A percentile compares a stretch with the other conserved stretches of the same genome.
These are phyloP conservation scores for Chlorodrepanis virens DNA, from an alignment of 2,113 vertebrate species.

Conservation along the genomic window DNA sequence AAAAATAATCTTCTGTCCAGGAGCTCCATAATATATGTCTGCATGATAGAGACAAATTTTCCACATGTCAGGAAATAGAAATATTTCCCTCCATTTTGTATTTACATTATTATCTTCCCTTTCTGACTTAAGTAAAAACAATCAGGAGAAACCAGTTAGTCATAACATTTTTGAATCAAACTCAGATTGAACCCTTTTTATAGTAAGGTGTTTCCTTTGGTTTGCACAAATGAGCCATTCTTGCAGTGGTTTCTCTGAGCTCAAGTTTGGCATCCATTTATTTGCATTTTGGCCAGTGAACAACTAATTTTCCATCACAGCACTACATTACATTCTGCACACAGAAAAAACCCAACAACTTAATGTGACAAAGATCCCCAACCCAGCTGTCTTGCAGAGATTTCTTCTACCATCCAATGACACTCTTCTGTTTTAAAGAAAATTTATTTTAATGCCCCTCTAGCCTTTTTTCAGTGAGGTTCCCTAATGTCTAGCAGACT, in stretches of 20 bases:
- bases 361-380: background rate
- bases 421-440: background rate
- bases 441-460: background rate
- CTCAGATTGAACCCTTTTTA: background rate
- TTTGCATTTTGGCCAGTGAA: background rate
- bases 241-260: background rate
- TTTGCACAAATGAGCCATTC: background rate
- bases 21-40: background rate
- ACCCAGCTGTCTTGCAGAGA: background rate
- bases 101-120: background rate
- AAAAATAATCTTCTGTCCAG: background rate
- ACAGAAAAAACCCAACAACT: rapidly evolving
- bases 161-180: background rate
- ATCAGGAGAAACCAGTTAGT: background rate
- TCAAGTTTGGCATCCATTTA: background rate
- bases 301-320: background rate
- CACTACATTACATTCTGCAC: background rate
- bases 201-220: background rate
- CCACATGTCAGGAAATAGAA: background rate
- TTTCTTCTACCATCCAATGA: background rate
- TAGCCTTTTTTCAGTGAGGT: background rate
- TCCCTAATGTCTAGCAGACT: background rate
- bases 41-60: background rate
- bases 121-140: background rate
- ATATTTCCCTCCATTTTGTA: background rate